Evolutionary conservation across 2,797 vertebrate genomes (phyloP), one percentile per base, ranked within the genome.

Genomic region (Sphenodon punctatus): DNA sequence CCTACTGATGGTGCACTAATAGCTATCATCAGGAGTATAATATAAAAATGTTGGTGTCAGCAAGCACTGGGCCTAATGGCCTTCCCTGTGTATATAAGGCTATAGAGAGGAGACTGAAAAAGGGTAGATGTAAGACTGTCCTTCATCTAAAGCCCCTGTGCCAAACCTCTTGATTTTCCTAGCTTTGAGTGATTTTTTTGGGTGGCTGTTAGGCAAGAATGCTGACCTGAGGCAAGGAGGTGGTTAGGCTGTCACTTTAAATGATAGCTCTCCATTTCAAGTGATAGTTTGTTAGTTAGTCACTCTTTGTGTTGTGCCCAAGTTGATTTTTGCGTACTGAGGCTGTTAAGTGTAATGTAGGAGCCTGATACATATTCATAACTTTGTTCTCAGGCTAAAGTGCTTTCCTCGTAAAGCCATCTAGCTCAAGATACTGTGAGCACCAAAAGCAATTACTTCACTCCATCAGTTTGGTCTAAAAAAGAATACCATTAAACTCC

Each of bases 401-500:
- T 89, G 76, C 85, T 92, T 89, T 91, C 81, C 89, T 85, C 90
- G 75, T 93, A 86, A 89, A 88, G 87, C 87, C 87, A 80, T 92
- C 88, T 75, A 81, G 53, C 85, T 75, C 86, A 56, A 93, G 72
- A 90, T 71, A 92, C 49, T 78, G 75, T 78, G 41, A 88, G 58
- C 56, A 89, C 79, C 90, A 89, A 91, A 92, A 89, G 86, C 84
- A 89, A 87, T 91, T 92, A 89, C 81, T 92, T 89, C 78, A 84
- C 27, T 75, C 67, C 79, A 79, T 91, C 84, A 78, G 82, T 93
- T 89, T 91, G 75, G 74, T 86, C 81, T 88, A 73, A 90, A 87
- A 90, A 88, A 87, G 87, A 87, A 88, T 88, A 56, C 60, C 53
- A 84, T 87, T 91, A 82, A 88, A 59, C 77, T 83, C 39, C 75